A percentile compares a stretch with the other conserved stretches of the same genome.
phyloP scores from a whole-genome alignment of 2,113 vertebrate genomes.

The Pogona vitticeps region DNA sequence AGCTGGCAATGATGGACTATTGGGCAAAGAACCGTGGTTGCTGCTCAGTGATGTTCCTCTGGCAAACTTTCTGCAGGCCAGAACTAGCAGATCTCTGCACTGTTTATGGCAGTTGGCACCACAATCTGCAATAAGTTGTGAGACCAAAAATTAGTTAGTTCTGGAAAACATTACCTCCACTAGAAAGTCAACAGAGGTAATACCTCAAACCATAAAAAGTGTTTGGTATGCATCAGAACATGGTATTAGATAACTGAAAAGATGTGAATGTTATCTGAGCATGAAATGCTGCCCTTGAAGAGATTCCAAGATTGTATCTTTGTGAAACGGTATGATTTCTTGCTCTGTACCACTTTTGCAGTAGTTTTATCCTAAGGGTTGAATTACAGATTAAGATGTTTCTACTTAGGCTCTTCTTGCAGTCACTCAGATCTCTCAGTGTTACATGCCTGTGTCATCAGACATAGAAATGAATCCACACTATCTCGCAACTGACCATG shows the following conservation, averaged over 20 bases:
- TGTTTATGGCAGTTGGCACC: slow-evolving; percentile 98
- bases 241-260: neutral
- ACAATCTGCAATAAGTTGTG: slow-evolving; percentile 80
- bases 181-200: neutral
- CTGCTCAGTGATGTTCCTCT: slow-evolving; percentile 85
- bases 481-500: too few species aligned
- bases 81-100: slow-evolving; percentile 92
- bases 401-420: too few species aligned
- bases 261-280: neutral
- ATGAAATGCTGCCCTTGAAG: neutral
- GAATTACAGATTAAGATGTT: too few species aligned
- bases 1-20: slow-evolving; percentile 87
- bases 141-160: slow-evolving; percentile 11
- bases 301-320: neutral
- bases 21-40: slow-evolving; percentile 88
- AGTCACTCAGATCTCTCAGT: too few species aligned
- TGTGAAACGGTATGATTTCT: neutral
- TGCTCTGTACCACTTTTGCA: neutral
- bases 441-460: too few species aligned
- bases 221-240: neutral
- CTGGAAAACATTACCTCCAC: neutral
- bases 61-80: slow-evolving; percentile 91
- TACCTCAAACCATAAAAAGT: neutral
- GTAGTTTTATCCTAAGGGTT: too few species aligned
- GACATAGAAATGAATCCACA: too few species aligned